phyloP scores from a whole-genome alignment of 2,113 vertebrate genomes.

The Heterotis niloticus region DNA sequence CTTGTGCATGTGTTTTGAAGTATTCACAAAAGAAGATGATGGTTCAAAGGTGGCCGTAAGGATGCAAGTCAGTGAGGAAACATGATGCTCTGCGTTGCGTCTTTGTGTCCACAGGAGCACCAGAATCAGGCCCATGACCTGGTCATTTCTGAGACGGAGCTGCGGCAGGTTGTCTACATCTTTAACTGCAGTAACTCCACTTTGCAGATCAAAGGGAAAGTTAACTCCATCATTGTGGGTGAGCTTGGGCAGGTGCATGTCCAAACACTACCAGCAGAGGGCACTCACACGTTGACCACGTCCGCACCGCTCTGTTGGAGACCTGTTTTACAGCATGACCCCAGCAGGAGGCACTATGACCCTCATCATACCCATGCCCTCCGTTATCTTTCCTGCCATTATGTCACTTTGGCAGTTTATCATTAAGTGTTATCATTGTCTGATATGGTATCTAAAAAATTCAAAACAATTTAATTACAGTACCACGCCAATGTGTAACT shows the following conservation, averaged over 20 bases:
- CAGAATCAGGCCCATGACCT: constrained; percentile 85
- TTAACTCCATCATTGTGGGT: constrained; percentile 96
- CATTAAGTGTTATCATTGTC: too few species aligned
- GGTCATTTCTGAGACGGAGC: constrained; percentile 84
- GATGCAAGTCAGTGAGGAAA: neutral
- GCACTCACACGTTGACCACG: neutral
- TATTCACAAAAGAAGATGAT: neutral
- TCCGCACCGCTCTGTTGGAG: neutral
- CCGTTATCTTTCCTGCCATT: neutral
- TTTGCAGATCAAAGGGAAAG: constrained; percentile 89
- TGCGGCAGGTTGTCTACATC: constrained; percentile 92
- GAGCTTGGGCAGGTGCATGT: constrained; percentile 41
- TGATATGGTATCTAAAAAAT: too few species aligned
- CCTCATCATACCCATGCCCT: too few species aligned
- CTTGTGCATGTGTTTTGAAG: neutral
- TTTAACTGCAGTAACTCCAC: constrained; percentile 85
- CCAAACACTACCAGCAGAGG: neutral
- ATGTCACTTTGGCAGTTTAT: neutral
- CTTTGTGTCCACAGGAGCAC: constrained; percentile 73
- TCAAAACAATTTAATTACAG: too few species aligned
- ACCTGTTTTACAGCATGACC: neutral
- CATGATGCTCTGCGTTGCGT: neutral
- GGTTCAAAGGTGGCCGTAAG: too few species aligned
- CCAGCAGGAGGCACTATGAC: neutral
- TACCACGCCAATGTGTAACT: neutral